Base-by-base conservation (phyloP, 2,113 vertebrate species). In the Callocephalon fimbriatum region DNA sequence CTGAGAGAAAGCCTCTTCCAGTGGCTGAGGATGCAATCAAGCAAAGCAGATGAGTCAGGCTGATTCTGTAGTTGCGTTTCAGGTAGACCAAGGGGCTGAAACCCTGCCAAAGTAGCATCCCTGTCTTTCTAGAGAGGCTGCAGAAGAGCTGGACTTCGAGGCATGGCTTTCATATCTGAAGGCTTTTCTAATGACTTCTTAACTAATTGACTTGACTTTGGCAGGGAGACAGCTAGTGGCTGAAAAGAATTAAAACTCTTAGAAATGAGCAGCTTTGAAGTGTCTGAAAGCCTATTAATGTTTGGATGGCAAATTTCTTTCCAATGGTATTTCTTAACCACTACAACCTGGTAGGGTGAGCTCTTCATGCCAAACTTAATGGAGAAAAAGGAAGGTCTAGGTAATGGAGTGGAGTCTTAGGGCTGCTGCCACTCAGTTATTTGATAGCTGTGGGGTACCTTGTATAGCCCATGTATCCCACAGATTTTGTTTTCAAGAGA, bases 181-280 rank as follows among this genome's bases (percentile, higher is more conserved):
- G 84, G 59, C 67, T 93, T 97, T 97, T 96, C 89, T 97, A 97
- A 97, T 97, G 88, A 97, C 93, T 98, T 98, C 95, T 98, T 95
- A 96, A 90, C 96, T 97, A 97, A 97, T 97, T 97, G 94, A 96
- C 94, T 97, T 97, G 95, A 97, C 37, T 88, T 96, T 96, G 78
- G 85, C 86, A 12, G 74, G 50, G 86, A 97, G 88, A 91, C 88
- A 82, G 93, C 95, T 96, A 98, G 94, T 91, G 78, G 93, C 94
- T 98, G 95, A 96, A 96, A 95, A 96, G 95, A 94, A 98, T 97
- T 97, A 97, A 97, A 98, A 90, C 42, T 97, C 74, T 67, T 88
- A 82, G 94, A 87, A 94, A 94, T 27, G 15, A 96, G 92, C 95
- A 96, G 80, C 97, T 97, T 98, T 98, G 97, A 97, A 98, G 95